Conservation (phyloP, 2,888 invertebrate species). For the Eupsilia transversa region DNA sequence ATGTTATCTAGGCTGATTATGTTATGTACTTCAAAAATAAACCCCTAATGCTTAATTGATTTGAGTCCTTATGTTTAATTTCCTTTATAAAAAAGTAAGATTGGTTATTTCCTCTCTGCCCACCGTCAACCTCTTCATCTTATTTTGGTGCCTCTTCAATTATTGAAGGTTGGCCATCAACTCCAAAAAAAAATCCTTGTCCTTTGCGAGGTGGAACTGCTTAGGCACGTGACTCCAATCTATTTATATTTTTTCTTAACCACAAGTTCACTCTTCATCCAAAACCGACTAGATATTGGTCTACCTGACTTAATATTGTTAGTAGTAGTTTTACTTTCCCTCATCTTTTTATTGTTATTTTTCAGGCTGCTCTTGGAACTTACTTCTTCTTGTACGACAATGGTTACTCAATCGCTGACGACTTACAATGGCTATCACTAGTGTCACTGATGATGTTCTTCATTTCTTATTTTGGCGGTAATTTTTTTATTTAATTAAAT, state of each 20-base stretch:
- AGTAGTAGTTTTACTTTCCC: neutral
- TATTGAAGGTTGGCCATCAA: neutral
- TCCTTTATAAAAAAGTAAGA: neutral
- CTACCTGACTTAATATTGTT: neutral
- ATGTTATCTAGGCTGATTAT: neutral
- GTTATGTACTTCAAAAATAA: neutral
- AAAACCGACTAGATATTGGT: neutral
- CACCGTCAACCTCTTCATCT: neutral
- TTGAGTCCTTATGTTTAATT: neutral
- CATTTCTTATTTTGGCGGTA: too few species aligned
- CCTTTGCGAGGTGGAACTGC: neutral
- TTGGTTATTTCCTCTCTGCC: too few species aligned
- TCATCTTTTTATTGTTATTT: conserved; percentile 18
- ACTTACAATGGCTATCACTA: conserved; percentile 75
- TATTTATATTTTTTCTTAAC: neutral
- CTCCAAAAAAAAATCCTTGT: neutral
- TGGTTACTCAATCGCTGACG: conserved; percentile 51
- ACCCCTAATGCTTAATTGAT: neutral
- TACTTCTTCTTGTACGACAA: conserved; percentile 72
- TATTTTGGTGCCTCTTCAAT: neutral
- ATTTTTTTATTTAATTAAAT: neutral
- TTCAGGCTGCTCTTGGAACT: conserved; percentile 71
- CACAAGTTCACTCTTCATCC: neutral
- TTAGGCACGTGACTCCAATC: neutral
- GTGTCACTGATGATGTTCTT: conserved; percentile 71